A percentile compares a stretch with the other conserved stretches of the same genome.
Evolutionary conservation across 2,113 vertebrate genomes (phyloP).

Genomic region (Nesogale talazaci): DNA sequence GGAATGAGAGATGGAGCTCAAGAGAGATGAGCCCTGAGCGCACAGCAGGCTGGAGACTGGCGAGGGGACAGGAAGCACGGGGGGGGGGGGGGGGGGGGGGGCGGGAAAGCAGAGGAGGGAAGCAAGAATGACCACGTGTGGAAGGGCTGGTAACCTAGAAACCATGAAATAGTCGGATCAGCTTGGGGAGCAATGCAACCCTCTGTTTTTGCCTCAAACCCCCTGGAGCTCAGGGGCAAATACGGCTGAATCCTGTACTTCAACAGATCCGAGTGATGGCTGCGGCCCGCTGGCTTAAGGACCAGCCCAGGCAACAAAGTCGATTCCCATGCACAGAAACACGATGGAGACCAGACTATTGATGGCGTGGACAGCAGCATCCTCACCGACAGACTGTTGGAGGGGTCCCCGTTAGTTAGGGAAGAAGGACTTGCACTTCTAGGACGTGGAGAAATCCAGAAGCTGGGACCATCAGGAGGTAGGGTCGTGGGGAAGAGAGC

Average conservation of each 20-base stretch:
- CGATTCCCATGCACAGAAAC: no score
- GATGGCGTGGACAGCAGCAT: no score
- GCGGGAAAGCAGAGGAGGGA: not conserved
- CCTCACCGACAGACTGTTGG: no score
- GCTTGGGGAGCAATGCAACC: not conserved
- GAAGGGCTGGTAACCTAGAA: not conserved
- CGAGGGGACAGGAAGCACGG: not conserved
- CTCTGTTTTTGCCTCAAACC: not conserved
- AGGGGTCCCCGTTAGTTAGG: no score
- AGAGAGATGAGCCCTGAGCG: not conserved
- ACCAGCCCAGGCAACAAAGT: not conserved
- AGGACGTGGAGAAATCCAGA: not conserved
- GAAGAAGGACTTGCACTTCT: not conserved
- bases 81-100: no score
- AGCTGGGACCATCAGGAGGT: not conserved
- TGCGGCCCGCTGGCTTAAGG: not conserved
- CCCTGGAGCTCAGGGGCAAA: not conserved
- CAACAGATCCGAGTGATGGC: not conserved
- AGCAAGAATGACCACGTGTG: not conserved
- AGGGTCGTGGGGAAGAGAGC: not conserved
- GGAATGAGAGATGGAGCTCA: not conserved
- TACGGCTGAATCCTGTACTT: not conserved
- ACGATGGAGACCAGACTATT: no score
- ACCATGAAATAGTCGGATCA: not conserved
- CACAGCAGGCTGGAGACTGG: not conserved